Conservation (phyloP, 2,797 vertebrate species). For the Gobionotothen gibberifrons region DNA sequence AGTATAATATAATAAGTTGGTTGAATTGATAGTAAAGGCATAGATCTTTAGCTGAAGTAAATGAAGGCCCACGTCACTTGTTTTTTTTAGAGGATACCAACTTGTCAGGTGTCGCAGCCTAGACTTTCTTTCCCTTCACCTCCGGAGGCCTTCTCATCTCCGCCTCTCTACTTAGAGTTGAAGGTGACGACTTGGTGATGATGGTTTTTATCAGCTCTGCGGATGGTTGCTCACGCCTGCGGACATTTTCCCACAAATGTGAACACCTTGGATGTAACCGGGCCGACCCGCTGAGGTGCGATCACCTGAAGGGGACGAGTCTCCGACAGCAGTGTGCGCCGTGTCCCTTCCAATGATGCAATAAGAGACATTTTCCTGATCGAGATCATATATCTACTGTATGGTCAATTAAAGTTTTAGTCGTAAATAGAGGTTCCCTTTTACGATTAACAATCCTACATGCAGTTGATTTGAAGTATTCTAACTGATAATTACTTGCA, state of each 20-base stretch:
- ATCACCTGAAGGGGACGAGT: constrained; percentile 19
- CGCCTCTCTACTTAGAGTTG: constrained; percentile 1
- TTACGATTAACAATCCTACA: background rate
- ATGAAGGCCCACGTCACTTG: background rate
- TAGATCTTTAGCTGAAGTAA: constrained; percentile 8
- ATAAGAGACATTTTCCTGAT: background rate
- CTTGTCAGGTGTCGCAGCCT: constrained; percentile 24
- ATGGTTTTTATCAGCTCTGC: constrained; percentile 46
- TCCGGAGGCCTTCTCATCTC: constrained; percentile 16
- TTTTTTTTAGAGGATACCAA: background rate
- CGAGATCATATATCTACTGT: background rate
- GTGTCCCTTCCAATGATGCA: background rate
- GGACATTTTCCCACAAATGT: constrained; percentile 40
- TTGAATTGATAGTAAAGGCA: background rate
- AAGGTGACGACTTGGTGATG: constrained; percentile 44
- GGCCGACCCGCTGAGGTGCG: constrained; percentile 37
- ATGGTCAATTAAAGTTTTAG: background rate
- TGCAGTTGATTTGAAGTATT: background rate
- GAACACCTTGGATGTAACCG: constrained; percentile 20
- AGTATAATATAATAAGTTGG: too few species aligned
- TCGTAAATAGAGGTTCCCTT: background rate
- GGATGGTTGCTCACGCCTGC: constrained; percentile 38
- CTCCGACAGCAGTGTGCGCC: background rate
- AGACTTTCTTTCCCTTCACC: constrained; percentile 15
- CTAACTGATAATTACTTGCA: background rate